Evolutionary conservation across 1,140 invertebrate genomes (phyloP).

Genomic region (Cydia strobilella): DNA sequence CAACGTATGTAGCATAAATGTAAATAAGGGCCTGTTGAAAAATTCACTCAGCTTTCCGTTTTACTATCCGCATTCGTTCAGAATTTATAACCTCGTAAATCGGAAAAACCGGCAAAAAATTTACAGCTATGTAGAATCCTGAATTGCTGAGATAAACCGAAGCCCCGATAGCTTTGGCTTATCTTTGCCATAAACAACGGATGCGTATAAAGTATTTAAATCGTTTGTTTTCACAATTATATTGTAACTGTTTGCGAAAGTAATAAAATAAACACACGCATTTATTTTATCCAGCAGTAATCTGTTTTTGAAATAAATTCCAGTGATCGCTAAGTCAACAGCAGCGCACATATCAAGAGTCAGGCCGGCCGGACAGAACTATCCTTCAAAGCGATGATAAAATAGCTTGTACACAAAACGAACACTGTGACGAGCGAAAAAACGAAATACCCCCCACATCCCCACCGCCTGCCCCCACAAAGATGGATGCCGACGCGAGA

Average conservation of each 20-base stretch:
- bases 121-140: slow-evolving; percentile 59
- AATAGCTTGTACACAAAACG: slow-evolving; percentile 59
- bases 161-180: slow-evolving; percentile 47
- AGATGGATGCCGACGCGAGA: slow-evolving; percentile 61
- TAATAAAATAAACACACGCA: background rate
- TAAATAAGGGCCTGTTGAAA: slow-evolving; percentile 60
- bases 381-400: slow-evolving; percentile 43
- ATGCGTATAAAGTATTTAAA: slow-evolving; percentile 33
- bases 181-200: slow-evolving; percentile 49
- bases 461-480: slow-evolving; percentile 52
- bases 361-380: slow-evolving; percentile 7
- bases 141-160: slow-evolving; percentile 55
- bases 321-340: background rate
- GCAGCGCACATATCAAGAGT: slow-evolving; percentile 7
- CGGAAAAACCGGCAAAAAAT: slow-evolving; percentile 65
- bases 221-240: slow-evolving; percentile 26
- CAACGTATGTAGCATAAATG: slow-evolving; percentile 28
- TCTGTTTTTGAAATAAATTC: background rate
- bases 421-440: slow-evolving; percentile 56
- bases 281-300: background rate
- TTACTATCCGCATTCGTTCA: slow-evolving; percentile 66
- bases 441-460: slow-evolving; percentile 48
- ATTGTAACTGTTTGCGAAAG: background rate
- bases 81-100: slow-evolving; percentile 71
- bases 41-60: slow-evolving; percentile 66